Evolutionary conservation across 1,140 invertebrate species (phyloP).

Genomic region (Drosophila fuyamai): DNA sequence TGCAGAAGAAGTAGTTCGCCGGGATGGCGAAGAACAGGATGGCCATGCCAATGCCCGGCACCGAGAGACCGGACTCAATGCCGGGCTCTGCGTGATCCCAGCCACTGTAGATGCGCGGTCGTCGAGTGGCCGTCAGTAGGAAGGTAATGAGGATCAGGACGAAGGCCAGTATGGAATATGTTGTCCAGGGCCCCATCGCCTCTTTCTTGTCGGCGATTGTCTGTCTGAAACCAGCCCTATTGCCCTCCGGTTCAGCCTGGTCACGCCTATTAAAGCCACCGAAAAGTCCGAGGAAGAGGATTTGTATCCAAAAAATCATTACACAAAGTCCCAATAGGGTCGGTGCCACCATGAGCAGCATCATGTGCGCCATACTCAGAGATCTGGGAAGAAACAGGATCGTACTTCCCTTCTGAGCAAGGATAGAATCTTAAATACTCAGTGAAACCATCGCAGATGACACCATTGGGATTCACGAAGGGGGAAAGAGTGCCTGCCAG

Average conservation of each 20-base stretch:
- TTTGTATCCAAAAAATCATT: slow-evolving; percentile 42
- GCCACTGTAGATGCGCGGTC: neutral
- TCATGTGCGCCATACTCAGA: neutral
- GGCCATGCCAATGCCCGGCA: slow-evolving; percentile 3
- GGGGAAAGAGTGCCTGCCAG: slow-evolving; percentile 45
- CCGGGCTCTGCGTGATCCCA: neutral
- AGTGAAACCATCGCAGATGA: neutral
- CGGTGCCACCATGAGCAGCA: slow-evolving; percentile 3
- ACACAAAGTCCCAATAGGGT: slow-evolving; percentile 5
- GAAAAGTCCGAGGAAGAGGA: slow-evolving; percentile 36
- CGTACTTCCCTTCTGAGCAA: neutral
- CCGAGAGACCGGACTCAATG: neutral
- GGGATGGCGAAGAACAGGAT: slow-evolving; percentile 35
- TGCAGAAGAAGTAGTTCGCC: slow-evolving; percentile 55
- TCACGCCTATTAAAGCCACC: slow-evolving; percentile 14
- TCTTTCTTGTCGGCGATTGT: slow-evolving; percentile 9
- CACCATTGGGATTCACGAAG: slow-evolving; percentile 45
- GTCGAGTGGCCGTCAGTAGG: slow-evolving; percentile 1
- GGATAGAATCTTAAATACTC: slow-evolving; percentile 7
- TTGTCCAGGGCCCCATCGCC: slow-evolving; percentile 27
- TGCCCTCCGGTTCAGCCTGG: neutral
- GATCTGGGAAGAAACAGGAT: neutral
- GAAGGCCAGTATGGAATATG: neutral
- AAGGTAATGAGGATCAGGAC: slow-evolving; percentile 8
- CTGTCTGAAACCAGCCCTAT: neutral